Evolutionary conservation across 2,113 vertebrate genomes (phyloP), one percentile per base, ranked within the genome.

Genomic region (Trogon surrucura): DNA sequence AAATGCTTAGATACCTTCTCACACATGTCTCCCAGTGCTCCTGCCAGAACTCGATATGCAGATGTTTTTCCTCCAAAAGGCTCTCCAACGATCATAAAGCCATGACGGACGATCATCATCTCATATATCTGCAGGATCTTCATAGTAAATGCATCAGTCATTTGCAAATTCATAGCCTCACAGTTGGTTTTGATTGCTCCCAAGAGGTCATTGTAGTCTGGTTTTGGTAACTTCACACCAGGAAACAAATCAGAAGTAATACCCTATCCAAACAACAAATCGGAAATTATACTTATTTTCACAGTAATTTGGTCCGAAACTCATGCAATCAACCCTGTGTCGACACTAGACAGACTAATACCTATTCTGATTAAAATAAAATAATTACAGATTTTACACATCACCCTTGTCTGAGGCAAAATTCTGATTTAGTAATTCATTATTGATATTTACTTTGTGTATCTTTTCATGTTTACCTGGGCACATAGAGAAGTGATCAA

Each of bases 191-290:
- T 97, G 64, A 99, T 98, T 45, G 99, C 98, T 34, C 98, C 98
- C 88, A 99, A 91, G 41, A 99, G 96, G 64, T 98, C 75, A 18
- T 67, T 89, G 91, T 99, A 99, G 96, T 99, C 98, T 66, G 98
- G 98, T 73, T 99, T 98, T 11, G 99, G 99, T 70, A 99, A 97
- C 78, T 97, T 97, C 70, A 99, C 98, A 13, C 99, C 99, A 36
- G 98, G 99, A 97, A 99, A 99, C 67, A 99, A 97, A 97, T 99
- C 99, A 32, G 99, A 99, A 79, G 98, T 99, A 91, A 99, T 99
- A 62, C 98, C 99, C 99, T 99, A 95, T 38, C 34, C 54, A 80
- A 94, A 34, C 70, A 58, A 82, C 22, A 34, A 83, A 96, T 89
- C n/a, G 80, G 34, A 81, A 86, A 50, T 50, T 58, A 87, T 25